Evolutionary conservation across 2,113 vertebrate species (phyloP).

Genomic region (Azemiops feae): DNA sequence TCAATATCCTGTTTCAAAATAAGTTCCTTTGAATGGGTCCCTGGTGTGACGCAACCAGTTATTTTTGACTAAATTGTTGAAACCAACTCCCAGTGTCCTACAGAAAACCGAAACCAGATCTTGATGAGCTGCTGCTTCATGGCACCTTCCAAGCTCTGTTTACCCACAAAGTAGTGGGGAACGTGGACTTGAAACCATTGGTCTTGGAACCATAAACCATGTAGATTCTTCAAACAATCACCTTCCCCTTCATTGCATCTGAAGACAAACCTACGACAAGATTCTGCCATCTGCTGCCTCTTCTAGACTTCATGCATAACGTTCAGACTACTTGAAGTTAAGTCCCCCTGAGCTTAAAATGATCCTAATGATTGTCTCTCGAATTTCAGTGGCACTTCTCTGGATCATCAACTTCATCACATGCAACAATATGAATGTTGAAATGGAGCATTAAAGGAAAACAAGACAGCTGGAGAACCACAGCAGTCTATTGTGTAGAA

Average conservation of each 20-base stretch:
- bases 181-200: neutral
- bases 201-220: neutral
- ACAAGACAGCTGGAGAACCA: neutral
- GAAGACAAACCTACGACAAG: neutral
- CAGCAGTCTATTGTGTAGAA: neutral
- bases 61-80: slow-evolving; percentile 56
- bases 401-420: neutral
- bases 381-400: neutral
- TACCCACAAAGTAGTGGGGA: neutral
- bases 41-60: slow-evolving; percentile 52
- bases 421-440: neutral
- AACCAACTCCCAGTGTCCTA: slow-evolving; percentile 51
- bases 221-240: neutral
- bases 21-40: slow-evolving; percentile 46
- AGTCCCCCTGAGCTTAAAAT: neutral
- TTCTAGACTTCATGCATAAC: neutral
- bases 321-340: neutral
- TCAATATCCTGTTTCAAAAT: slow-evolving; percentile 76
- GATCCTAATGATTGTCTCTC: neutral
- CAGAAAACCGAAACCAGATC: neutral
- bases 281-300: neutral
- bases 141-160: neutral
- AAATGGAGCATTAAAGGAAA: neutral
- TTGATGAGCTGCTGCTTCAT: neutral
- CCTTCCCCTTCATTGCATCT: neutral